phyloP scores from a whole-genome alignment of 2,113 vertebrate species.

The Stigmatopora nigra region DNA sequence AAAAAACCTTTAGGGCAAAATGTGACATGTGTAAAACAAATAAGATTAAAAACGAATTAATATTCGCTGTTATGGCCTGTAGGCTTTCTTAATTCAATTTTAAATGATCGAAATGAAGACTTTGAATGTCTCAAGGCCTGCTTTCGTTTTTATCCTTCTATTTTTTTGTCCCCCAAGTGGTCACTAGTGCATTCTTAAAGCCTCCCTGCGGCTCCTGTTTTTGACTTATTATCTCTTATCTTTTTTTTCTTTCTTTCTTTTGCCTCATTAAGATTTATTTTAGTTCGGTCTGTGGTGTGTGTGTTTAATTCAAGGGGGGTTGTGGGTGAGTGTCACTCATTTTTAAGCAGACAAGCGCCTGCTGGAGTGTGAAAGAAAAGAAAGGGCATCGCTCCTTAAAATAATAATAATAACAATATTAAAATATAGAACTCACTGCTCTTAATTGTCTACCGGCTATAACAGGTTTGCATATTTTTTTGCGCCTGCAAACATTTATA shows the following conservation, averaged over 20 bases:
- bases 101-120: conserved; percentile 87
- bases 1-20: conserved; percentile 78
- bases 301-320: conserved; percentile 32
- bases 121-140: conserved; percentile 73
- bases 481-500: no score
- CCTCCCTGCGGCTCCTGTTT: conserved; percentile 81
- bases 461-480: no score
- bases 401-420: not conserved
- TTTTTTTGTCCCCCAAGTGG: conserved; percentile 53
- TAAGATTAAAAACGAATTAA: not conserved
- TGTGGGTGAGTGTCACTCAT: conserved; percentile 79
- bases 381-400: not conserved
- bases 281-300: not conserved
- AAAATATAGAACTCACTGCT: not conserved
- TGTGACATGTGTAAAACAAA: not conserved
- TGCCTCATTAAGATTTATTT: conserved; percentile 83
- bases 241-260: conserved; percentile 48
- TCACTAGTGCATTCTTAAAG: conserved; percentile 49
- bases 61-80: conserved; percentile 60
- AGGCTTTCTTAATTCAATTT: conserved; percentile 90
- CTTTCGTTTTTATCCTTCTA: conserved; percentile 65
- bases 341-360: conserved; percentile 84
- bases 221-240: conserved; percentile 74
- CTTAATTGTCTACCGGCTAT: no score
- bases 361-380: conserved; percentile 84